phyloP scores from a whole-genome alignment of 2,888 invertebrate genomes.

The Heteropelma amictum region DNA sequence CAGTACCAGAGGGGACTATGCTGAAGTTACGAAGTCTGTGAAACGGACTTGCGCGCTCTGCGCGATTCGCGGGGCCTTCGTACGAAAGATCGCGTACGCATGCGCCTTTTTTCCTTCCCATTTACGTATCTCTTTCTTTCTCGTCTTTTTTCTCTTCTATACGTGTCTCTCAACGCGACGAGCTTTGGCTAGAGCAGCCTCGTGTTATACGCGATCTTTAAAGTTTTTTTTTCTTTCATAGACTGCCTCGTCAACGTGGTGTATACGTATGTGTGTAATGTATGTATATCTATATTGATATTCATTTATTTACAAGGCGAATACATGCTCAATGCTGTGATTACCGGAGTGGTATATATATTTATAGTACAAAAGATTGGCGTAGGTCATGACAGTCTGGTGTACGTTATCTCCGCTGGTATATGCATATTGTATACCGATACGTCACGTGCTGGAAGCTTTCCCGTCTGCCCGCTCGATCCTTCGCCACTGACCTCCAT shows the following conservation, averaged over 20 bases:
- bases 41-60: slow-evolving; percentile 38
- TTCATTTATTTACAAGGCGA: neutral
- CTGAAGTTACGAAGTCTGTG: neutral
- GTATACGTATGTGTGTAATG: neutral
- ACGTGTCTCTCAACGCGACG: slow-evolving; percentile 31
- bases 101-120: slow-evolving; percentile 25
- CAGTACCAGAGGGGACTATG: slow-evolving; percentile 1
- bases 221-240: too few species aligned
- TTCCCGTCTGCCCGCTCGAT: slow-evolving; percentile 50
- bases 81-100: slow-evolving; percentile 23
- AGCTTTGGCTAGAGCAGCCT: neutral
- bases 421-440: neutral
- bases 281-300: slow-evolving; percentile 6
- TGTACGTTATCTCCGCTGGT: slow-evolving; percentile 64
- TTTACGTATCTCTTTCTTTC: neutral
- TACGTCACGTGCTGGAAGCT: slow-evolving; percentile 63
- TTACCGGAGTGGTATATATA: slow-evolving; percentile 67
- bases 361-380: slow-evolving; percentile 73
- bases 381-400: slow-evolving; percentile 71
- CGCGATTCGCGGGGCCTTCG: slow-evolving; percentile 36
- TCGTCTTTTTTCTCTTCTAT: neutral
- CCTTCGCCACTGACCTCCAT: slow-evolving; percentile 27
- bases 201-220: too few species aligned
- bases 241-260: too few species aligned
- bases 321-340: slow-evolving; percentile 62